These are phyloP conservation scores for Dusona sp. DNA, from an alignment of 2,888 invertebrate genomes.

Conservation along the genomic window DNA sequence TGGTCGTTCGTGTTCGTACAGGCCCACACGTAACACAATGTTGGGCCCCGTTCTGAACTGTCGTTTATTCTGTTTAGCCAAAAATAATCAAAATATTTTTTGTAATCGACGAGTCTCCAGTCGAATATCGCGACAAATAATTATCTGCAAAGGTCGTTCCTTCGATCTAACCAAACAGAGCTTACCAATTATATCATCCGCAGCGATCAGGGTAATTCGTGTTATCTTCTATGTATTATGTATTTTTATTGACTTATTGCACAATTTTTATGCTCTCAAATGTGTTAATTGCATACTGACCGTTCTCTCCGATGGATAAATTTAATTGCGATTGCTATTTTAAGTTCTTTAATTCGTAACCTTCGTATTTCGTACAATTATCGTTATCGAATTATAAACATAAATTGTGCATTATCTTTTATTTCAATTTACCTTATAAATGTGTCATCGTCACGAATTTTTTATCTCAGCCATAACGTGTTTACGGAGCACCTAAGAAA, in stretches of 20 bases:
- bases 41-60: conserved; percentile 71
- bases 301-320: neutral
- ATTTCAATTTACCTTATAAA: neutral
- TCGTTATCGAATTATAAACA: neutral
- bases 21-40: conserved; percentile 69
- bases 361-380: neutral
- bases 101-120: conserved; percentile 64
- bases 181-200: conserved; percentile 48
- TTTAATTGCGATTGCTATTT: neutral
- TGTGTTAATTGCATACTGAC: neutral
- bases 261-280: neutral
- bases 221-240: conserved; percentile 20
- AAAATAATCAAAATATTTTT: conserved; percentile 67
- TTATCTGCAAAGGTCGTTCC: conserved; percentile 66
- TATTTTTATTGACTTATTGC: conserved; percentile 25
- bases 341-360: neutral
- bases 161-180: conserved; percentile 62
- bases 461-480: neutral
- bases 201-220: conserved; percentile 68
- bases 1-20: conserved; percentile 9
- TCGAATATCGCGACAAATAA: conserved; percentile 62
- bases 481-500: neutral
- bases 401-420: neutral
- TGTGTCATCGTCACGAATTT: neutral
- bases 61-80: conserved; percentile 66